Evolutionary conservation across 1,140 invertebrate species (phyloP), one percentile per base, ranked within the genome.

Genomic region (Ericerus pela): DNA sequence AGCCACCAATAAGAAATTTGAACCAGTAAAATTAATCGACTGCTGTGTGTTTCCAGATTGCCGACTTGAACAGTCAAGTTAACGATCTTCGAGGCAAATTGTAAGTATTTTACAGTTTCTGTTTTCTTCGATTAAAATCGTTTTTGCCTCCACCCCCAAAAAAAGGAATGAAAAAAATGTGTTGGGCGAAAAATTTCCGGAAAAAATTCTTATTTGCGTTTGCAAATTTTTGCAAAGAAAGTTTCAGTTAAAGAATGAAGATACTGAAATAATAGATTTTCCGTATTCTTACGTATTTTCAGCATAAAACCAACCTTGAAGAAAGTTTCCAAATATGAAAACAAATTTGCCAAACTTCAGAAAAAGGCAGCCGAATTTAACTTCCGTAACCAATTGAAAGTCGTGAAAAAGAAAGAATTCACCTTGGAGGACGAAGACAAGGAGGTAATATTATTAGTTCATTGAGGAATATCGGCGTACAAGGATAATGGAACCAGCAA

Each of bases 41-140:
- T n/a, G n/a, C 37, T 41, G n/a, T 41, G 31, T 10, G 64, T 71
- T 62, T 63, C 62, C 72, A 96, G 91, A 97, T 98, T 75, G 79
- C 94, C 71, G 93, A 97, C 75, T 83, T 99, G 72, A 97, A 95
- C 79, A 90, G 94, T 75, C 92, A 96, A 80, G 95, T 99, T 67
- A 99, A 99, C 75, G 96, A 99, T 77, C 85, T 98, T 68, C 87
- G 95, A 78, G 96, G 96, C 71, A 98, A 99, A 87, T 99, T 99
- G 93, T 96, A 81, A 92, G 90, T n/a, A n/a, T n/a, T n/a, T n/a
- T n/a, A n/a, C n/a, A n/a, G n/a, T n/a, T n/a, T n/a, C n/a, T n/a
- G n/a, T n/a, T n/a, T n/a, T n/a, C n/a, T n/a, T n/a, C n/a, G n/a
- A n/a, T n/a, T n/a, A n/a, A n/a, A n/a, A n/a, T n/a, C n/a, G n/a